These are phyloP conservation scores for Watsonalla cultraria DNA, from an alignment of 2,888 invertebrate species.

Conservation along the genomic window DNA sequence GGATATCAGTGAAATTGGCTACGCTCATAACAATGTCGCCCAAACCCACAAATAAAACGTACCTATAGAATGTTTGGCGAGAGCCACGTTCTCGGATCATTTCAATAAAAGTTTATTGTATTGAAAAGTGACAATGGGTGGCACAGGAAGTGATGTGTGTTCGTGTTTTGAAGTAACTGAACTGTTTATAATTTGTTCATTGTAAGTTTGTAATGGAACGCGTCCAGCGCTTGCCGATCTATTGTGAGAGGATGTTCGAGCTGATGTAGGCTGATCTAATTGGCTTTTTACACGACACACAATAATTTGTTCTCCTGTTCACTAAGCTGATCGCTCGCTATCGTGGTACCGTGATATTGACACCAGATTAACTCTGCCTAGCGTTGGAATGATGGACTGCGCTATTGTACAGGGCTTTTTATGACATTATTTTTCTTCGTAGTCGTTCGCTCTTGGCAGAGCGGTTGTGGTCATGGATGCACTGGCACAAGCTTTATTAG, in stretches of 20 bases:
- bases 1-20: conserved; percentile 68
- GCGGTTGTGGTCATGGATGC: too few species aligned
- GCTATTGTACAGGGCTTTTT: conserved; percentile 11
- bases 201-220: conserved; percentile 64
- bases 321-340: conserved; percentile 1
- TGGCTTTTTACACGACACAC: conserved; percentile 57
- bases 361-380: conserved; percentile 6
- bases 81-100: conserved; percentile 65
- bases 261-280: conserved; percentile 59
- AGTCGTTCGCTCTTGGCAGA: too few species aligned
- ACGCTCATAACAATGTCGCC: conserved; percentile 58
- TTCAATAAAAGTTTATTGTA: conserved; percentile 77
- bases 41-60: conserved; percentile 66
- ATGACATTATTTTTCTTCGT: neutral
- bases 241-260: conserved; percentile 50
- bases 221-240: conserved; percentile 44
- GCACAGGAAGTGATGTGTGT: conserved; percentile 72
- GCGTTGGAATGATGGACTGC: conserved; percentile 14
- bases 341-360: conserved; percentile 12
- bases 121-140: conserved; percentile 71
- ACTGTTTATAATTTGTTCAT: conserved; percentile 78
- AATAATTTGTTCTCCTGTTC: conserved; percentile 21
- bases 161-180: conserved; percentile 71
- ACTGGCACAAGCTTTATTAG: too few species aligned
- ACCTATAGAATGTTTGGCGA: conserved; percentile 56